Conservation (phyloP, 2,888 invertebrate genomes). For the Penaeus monodon region DNA sequence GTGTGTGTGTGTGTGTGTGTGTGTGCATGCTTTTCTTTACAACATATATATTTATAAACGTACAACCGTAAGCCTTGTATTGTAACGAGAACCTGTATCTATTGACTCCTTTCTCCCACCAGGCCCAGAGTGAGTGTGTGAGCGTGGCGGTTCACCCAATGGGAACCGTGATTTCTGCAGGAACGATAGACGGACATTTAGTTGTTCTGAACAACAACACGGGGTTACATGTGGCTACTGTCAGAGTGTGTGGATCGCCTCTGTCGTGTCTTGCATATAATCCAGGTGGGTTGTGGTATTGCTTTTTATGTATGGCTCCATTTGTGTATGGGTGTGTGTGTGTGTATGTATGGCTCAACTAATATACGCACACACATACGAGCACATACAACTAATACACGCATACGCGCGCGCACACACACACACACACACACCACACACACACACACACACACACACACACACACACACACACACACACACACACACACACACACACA, state of each 20-base stretch:
- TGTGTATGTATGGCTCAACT: constrained; percentile 18
- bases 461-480: too few species aligned
- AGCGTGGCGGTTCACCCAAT: constrained; percentile 89
- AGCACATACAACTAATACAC: too few species aligned
- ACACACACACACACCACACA: too few species aligned
- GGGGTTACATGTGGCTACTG: constrained; percentile 85
- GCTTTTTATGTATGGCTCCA: not conserved
- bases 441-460: too few species aligned
- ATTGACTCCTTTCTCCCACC: constrained; percentile 19
- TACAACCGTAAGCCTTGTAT: not conserved
- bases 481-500: too few species aligned
- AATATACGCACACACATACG: not conserved
- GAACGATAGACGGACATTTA: constrained; percentile 90
- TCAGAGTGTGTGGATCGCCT: constrained; percentile 88
- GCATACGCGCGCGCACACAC: too few species aligned
- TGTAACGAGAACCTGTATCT: not conserved
- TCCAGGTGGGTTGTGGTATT: constrained; percentile 78
- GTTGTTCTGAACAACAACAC: constrained; percentile 88
- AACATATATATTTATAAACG: too few species aligned
- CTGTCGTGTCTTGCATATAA: constrained; percentile 89
- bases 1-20: too few species aligned
- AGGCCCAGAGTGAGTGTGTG: constrained; percentile 89
- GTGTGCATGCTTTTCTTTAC: too few species aligned
- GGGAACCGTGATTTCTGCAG: constrained; percentile 87
- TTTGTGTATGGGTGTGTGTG: not conserved